A percentile compares a stretch with the other conserved stretches of the same genome.
These are phyloP conservation scores for Bombus affinis DNA, from an alignment of 1,140 invertebrate species.

Conservation along the genomic window DNA sequence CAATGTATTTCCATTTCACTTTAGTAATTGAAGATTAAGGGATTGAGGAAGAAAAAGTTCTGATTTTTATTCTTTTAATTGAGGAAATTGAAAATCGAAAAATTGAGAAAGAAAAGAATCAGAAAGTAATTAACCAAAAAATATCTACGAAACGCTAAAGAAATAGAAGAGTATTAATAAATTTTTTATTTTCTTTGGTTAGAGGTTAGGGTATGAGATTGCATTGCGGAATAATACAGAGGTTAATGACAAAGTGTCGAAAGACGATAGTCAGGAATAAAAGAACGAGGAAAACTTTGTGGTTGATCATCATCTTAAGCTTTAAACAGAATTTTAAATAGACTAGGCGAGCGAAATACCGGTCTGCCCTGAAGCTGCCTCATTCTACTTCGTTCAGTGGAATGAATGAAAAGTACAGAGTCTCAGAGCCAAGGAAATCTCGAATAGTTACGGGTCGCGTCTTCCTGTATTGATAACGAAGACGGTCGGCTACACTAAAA, in stretches of 20 bases:
- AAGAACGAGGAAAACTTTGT: background rate
- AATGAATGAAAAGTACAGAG: constrained; percentile 22
- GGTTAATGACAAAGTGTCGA: background rate
- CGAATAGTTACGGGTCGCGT: constrained; percentile 16
- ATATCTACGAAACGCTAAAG: background rate
- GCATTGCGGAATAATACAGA: background rate
- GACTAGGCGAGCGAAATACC: background rate
- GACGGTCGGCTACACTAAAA: background rate
- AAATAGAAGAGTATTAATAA: background rate
- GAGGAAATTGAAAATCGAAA: background rate
- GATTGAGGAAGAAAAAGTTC: background rate
- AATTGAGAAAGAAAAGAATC: background rate
- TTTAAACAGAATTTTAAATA: background rate
- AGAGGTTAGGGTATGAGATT: background rate
- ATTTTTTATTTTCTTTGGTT: background rate
- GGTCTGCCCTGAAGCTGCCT: background rate
- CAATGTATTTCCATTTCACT: background rate
- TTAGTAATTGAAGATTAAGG: background rate
- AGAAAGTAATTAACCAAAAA: background rate
- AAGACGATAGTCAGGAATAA: background rate
- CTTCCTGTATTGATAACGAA: background rate
- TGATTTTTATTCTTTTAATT: background rate
- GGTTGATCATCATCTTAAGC: background rate
- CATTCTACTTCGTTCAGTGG: constrained; percentile 28
- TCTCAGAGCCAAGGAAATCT: background rate